Evolutionary conservation across 2,888 invertebrate genomes (phyloP).

Genomic region (Rhagonycha fulva): DNA sequence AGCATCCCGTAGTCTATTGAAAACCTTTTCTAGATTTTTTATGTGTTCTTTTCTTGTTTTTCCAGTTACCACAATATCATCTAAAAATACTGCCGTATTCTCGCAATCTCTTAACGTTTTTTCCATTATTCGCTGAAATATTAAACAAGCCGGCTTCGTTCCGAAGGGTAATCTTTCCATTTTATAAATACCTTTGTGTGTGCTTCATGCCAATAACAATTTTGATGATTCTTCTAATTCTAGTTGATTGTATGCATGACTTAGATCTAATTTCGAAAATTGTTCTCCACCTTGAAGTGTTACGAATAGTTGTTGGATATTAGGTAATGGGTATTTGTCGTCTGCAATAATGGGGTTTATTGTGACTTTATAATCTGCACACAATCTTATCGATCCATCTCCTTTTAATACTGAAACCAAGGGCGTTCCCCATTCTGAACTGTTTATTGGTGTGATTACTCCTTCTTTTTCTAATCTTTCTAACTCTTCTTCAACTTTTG

Average conservation of each 20-base stretch:
- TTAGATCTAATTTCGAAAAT: conserved; percentile 24
- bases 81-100: conserved; percentile 31
- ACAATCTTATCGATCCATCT: conserved; percentile 26
- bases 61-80: no score
- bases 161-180: conserved; percentile 47
- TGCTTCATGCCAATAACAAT: conserved; percentile 43
- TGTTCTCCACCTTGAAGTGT: not conserved
- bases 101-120: conserved; percentile 40
- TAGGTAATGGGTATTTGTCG: conserved; percentile 39
- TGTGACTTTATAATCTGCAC: conserved; percentile 31
- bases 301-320: conserved; percentile 35
- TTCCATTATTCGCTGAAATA: conserved; percentile 47
- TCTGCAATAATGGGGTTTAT: conserved; percentile 12
- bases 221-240: no score
- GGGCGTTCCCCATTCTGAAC: conserved; percentile 41
- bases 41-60: conserved; percentile 23
- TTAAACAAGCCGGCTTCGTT: conserved; percentile 44
- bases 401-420: conserved; percentile 35
- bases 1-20: not conserved
- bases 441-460: conserved; percentile 32
- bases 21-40: conserved; percentile 35
- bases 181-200: conserved; percentile 45
- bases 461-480: conserved; percentile 19
- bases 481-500: no score
- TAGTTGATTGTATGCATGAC: conserved; percentile 45